These are phyloP conservation scores for Achlya flavicornis DNA, from an alignment of 2,888 invertebrate species.

Conservation along the genomic window DNA sequence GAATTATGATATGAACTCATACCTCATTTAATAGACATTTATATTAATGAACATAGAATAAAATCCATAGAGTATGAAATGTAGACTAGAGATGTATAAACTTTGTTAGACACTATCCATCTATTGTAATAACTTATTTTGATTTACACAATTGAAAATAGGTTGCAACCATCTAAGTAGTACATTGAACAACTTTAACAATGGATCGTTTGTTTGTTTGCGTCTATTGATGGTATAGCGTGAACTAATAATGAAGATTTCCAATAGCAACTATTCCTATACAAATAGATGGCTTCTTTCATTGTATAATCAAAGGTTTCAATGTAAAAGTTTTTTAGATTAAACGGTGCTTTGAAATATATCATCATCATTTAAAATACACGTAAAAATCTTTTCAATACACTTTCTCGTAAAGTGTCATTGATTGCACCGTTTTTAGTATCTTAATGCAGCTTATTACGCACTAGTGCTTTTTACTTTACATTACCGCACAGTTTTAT, in stretches of 20 bases:
- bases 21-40: not conserved
- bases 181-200: conserved; percentile 11
- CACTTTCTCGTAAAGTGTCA: too few relatives aligned
- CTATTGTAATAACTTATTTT: conserved; percentile 8
- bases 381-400: too few relatives aligned
- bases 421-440: too few relatives aligned
- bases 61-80: not conserved
- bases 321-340: too few relatives aligned
- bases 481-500: too few relatives aligned
- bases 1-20: too few relatives aligned
- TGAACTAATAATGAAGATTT: conserved; percentile 9
- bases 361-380: not conserved
- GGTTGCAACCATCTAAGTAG: conserved; percentile 11
- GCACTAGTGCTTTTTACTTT: too few relatives aligned
- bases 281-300: conserved; percentile 2
- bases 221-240: conserved; percentile 9
- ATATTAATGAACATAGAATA: not conserved
- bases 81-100: too few relatives aligned
- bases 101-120: not conserved
- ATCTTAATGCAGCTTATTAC: too few relatives aligned
- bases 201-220: conserved; percentile 8
- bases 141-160: conserved; percentile 9
- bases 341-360: not conserved
- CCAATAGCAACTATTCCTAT: conserved; percentile 2
- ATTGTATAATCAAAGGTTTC: not conserved